Evolutionary conservation across 2,113 vertebrate species (phyloP), one percentile per base, ranked within the genome.

Genomic region (Hyaena hyaena): DNA sequence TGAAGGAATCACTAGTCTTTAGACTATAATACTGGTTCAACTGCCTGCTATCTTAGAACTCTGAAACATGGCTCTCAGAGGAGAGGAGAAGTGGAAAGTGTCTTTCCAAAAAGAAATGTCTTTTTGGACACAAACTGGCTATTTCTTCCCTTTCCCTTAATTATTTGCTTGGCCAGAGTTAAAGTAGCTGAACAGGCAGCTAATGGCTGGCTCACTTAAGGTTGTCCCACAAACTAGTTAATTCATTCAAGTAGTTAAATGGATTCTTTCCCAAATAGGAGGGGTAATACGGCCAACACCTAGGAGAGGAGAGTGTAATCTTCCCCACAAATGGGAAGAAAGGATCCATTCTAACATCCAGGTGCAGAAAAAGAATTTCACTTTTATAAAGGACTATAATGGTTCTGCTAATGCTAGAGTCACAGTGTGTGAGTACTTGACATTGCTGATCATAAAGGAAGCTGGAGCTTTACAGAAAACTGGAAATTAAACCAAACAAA

Each of bases 331-430:
- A 58, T 35, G 86, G 69, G 73, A 85, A 97, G 77, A 96, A 95
- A 86, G 63, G 68, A 71, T 73, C 24, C 61, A 89, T 95, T 97
- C 77, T 96, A 90, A 92, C 6, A 77, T 48, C 77, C 58, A 96
- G 68, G 39, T 69, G 66, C 65, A 92, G 84, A 85, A 89, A n/a
- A 5, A 76, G 69, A 88, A 88, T 11, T 66, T 21, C 7, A 95
- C 10, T 21, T 87, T 77, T 96, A 53, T 48, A 90, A 93, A 92
- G 90, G 83, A 61, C 69, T 58, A 58, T 28, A 26, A 28, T 33
- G 92, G 82, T 43, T 74, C 79, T 55, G 55, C 65, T 88, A 73
- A 97, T 33, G 45, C 76, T 87, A n/a, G 50, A 61, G 50, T 45
- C 58, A 82, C 26, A 63, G 0, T 1, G 4, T 69, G 19, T 87